phyloP scores from a whole-genome alignment of 2,113 vertebrate species.

The Xiphorhynchus elegans region DNA sequence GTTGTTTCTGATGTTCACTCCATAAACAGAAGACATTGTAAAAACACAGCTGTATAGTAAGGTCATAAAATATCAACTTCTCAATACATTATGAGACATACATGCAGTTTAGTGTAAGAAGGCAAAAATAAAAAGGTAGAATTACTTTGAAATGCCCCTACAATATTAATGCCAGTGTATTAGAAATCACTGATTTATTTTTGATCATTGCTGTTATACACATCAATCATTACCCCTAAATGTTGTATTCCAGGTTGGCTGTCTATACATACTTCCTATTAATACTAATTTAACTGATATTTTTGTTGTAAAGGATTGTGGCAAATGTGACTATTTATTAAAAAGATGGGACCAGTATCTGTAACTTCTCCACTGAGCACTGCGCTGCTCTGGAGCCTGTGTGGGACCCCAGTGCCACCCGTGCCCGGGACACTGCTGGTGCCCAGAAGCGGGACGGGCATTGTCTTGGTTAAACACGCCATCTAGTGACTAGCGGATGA shows the following conservation, averaged over 20 bases:
- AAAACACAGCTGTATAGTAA: neutral
- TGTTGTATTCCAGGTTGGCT: neutral
- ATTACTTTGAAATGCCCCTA: neutral
- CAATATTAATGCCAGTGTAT: neutral
- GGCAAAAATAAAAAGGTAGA: neutral
- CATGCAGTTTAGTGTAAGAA: neutral
- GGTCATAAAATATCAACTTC: neutral
- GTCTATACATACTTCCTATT: neutral
- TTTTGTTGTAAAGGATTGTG: neutral
- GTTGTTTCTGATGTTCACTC: neutral
- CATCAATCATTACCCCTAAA: neutral
- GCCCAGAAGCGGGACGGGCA: neutral
- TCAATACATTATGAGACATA: neutral
- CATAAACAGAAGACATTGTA: neutral
- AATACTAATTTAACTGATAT: neutral
- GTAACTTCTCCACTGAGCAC: neutral
- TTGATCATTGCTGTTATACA: neutral
- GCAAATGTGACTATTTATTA: neutral
- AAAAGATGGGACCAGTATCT: neutral
- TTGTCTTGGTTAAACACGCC: neutral
- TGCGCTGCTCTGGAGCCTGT: neutral
- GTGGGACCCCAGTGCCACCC: too few species aligned
- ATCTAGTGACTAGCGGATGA: conserved; percentile 41
- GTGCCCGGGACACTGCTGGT: too few species aligned
- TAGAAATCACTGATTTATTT: neutral